A percentile compares a stretch with the other conserved stretches of the same genome.
Conservation (phyloP, 2,888 invertebrate genomes). For the Clostera curtula region DNA sequence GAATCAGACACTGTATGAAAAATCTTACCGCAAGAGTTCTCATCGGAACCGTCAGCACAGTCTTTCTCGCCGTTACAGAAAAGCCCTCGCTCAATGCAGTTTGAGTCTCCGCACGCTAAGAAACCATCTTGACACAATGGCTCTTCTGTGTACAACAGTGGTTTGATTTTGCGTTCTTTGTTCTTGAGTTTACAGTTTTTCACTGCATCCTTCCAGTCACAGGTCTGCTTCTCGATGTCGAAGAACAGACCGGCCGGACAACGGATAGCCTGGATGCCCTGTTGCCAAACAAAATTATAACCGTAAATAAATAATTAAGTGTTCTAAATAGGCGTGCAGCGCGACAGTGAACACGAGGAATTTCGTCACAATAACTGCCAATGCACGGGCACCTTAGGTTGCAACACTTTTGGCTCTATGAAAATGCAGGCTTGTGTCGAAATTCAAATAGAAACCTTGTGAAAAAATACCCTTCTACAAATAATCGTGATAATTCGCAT, state of each 20-base stretch:
- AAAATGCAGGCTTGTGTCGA: conserved; percentile 1
- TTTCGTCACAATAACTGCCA: conserved; percentile 1
- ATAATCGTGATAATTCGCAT: no score
- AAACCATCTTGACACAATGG: conserved; percentile 91
- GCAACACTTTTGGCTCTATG: conserved; percentile 2
- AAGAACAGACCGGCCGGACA: conserved; percentile 94
- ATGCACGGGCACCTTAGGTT: background rate
- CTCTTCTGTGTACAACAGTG: conserved; percentile 90
- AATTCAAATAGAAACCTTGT: no score
- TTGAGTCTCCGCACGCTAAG: conserved; percentile 90
- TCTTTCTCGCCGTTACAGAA: conserved; percentile 96
- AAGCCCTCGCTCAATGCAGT: conserved; percentile 90
- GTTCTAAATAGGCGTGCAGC: conserved; percentile 8
- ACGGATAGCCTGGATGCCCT: conserved; percentile 94
- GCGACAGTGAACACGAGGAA: background rate
- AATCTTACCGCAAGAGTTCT: conserved; percentile 91
- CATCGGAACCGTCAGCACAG: conserved; percentile 91
- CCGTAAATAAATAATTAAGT: conserved; percentile 10
- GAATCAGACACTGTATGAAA: background rate
- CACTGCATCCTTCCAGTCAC: conserved; percentile 95
- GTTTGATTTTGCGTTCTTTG: conserved; percentile 91
- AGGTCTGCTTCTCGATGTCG: conserved; percentile 96
- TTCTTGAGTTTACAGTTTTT: conserved; percentile 93
- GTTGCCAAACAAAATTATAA: conserved; percentile 27
- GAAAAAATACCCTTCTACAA: no score